Conservation (phyloP, 2,888 invertebrate species). For the Nomada goodeniana region DNA sequence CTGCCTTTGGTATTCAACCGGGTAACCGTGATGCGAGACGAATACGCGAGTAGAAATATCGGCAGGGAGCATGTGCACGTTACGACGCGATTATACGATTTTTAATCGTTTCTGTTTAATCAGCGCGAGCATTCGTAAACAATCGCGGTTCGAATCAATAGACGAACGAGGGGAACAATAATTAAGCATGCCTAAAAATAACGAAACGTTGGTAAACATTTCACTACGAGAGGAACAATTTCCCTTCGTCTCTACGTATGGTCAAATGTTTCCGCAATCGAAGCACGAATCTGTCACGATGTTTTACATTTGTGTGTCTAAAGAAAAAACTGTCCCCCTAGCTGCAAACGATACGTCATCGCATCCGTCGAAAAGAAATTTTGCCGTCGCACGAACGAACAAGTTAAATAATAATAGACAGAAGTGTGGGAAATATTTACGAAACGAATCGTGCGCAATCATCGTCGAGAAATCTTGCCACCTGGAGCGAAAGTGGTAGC, state of each 20-base stretch:
- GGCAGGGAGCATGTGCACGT: background rate
- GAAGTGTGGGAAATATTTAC: conserved; percentile 5
- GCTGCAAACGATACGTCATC: no score
- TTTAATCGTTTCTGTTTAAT: background rate
- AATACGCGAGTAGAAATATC: conserved; percentile 34
- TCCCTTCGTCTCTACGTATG: no score
- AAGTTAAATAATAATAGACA: background rate
- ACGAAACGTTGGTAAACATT: no score
- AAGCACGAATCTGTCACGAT: no score
- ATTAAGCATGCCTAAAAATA: no score
- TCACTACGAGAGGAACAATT: no score
- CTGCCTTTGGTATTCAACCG: conserved; percentile 34
- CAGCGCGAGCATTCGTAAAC: no score
- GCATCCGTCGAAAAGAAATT: background rate
- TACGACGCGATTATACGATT: background rate
- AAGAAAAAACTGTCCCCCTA: no score
- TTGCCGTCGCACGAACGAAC: background rate
- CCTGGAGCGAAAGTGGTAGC: conserved; percentile 2
- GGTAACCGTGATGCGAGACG: conserved; percentile 1
- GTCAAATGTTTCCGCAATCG: no score
- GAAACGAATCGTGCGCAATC: conserved; percentile 8
- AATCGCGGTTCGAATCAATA: no score
- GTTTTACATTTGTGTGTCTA: no score
- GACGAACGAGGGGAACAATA: no score
- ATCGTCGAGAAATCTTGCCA: conserved; percentile 22